Percentiles rank a stretch among this genome's conserved stretches.
phyloP scores from a whole-genome alignment of 2,888 invertebrate species.

The Phortica okadai region DNA sequence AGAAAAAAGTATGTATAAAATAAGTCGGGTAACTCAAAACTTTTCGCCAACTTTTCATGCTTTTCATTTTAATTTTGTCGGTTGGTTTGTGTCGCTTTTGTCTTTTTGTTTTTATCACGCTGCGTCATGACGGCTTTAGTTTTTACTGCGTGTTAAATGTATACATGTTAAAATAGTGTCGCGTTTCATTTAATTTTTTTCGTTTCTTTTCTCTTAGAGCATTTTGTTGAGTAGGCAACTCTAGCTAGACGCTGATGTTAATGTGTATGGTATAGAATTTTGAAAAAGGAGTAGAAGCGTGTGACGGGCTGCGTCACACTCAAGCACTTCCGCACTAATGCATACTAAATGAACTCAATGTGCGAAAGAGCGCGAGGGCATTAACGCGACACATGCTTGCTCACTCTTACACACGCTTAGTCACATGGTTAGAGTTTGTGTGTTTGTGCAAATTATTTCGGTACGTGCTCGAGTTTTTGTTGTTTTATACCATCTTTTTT shows the following conservation, averaged over 20 bases:
- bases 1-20: not conserved
- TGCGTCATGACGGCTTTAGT: constrained; percentile 21
- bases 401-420: not conserved
- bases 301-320: constrained; percentile 26
- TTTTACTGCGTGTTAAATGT: constrained; percentile 24
- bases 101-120: not conserved
- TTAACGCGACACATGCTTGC: not conserved
- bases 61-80: constrained; percentile 27
- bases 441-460: constrained; percentile 23
- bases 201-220: not conserved
- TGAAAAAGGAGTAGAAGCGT: not conserved
- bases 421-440: not conserved
- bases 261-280: constrained; percentile 1
- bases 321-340: constrained; percentile 27
- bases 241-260: constrained; percentile 5
- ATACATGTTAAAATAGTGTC: constrained; percentile 5
- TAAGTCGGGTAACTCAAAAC: not conserved
- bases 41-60: constrained; percentile 3
- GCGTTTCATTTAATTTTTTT: not conserved
- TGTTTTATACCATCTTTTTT: not conserved
- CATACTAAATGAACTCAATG: constrained; percentile 19
- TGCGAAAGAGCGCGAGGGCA: not conserved
- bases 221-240: constrained; percentile 26
- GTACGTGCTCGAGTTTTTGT: constrained; percentile 24
- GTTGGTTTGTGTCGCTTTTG: constrained; percentile 3